Base-by-base conservation (phyloP, 1,140 invertebrate species). In the Calephelis virginiensis region DNA sequence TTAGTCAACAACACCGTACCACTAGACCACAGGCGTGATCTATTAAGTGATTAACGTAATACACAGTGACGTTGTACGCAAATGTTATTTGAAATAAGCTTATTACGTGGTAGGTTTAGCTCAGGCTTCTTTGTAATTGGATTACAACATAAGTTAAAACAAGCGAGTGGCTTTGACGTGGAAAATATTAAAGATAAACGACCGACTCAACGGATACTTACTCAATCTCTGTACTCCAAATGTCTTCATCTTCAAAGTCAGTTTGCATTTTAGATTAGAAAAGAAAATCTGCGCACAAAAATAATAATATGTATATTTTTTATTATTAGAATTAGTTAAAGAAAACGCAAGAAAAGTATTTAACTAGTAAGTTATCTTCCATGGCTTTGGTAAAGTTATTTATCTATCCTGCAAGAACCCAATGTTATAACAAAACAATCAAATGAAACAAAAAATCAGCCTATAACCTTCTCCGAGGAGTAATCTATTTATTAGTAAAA, bases 161-260 rank as follows among this genome's bases (percentile, higher is more conserved):
- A 37, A 56, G 53, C 53, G 53, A 56, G 53, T 56, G 53, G 53
- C 10, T 37, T 11, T 37, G 53, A 12, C 53, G 53, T 9, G 12
- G 10, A 38, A 56, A 37, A 37, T 59, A 59, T 6, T n/a, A 73
- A 64, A 71, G 73, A 28, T 28, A 77, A 63, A 28, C 28, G 3
- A 63, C 53, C n/a, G 62, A 60, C 50, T 46, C 28, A 13, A 48
- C 14, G n/a, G 47, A 70, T 82, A 82, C 78, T 82, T 75, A 84
- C 78, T 82, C 80, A 73, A 84, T 82, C 61, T 80, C 74, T 9
- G 76, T 68, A 73, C 77, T 81, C 78, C 80, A 81, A 66, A 82
- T 73, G 64, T 78, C 73, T 37, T 80, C 75, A 45, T 81, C 78
- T 50, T 78, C 78, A 59, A 75, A 59, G 46, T 75, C 74, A 50